These are phyloP conservation scores for Deroptyus accipitrinus DNA, from an alignment of 2,113 vertebrate genomes.

Conservation along the genomic window DNA sequence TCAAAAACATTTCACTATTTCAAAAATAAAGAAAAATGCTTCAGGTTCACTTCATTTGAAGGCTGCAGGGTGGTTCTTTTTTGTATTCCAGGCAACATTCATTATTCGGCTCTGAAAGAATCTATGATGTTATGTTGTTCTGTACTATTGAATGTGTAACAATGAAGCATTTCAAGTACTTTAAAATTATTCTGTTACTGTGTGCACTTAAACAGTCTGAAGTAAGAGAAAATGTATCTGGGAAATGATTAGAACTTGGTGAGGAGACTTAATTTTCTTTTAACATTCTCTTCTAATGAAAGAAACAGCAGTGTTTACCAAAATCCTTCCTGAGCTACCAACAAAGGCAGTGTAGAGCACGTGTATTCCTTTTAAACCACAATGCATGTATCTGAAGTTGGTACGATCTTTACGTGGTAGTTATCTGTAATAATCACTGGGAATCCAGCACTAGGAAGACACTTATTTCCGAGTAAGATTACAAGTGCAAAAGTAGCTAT, in stretches of 20 bases:
- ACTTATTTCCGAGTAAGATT: background rate
- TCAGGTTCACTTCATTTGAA: background rate
- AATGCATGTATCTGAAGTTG: background rate
- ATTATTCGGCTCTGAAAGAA: background rate
- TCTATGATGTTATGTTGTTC: background rate
- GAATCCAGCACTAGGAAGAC: background rate
- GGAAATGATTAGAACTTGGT: background rate
- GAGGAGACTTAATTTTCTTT: background rate
- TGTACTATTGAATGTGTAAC: background rate
- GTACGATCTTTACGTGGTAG: background rate
- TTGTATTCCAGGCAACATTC: background rate
- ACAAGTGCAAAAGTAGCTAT: background rate
- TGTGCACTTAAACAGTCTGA: background rate
- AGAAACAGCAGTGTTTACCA: background rate
- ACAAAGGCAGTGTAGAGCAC: background rate
- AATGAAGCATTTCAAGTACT: background rate
- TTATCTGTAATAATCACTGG: background rate
- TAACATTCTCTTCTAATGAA: background rate
- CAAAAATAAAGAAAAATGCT: background rate
- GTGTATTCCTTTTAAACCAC: background rate
- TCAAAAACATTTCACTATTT: background rate
- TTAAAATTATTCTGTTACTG: background rate
- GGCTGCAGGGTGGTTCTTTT: background rate
- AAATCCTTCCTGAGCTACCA: background rate
- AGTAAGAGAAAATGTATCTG: conserved; percentile 23